A percentile compares a stretch with the other conserved stretches of the same genome.
phyloP scores from a whole-genome alignment of 2,797 vertebrate species.

The Orestias chungarensis region DNA sequence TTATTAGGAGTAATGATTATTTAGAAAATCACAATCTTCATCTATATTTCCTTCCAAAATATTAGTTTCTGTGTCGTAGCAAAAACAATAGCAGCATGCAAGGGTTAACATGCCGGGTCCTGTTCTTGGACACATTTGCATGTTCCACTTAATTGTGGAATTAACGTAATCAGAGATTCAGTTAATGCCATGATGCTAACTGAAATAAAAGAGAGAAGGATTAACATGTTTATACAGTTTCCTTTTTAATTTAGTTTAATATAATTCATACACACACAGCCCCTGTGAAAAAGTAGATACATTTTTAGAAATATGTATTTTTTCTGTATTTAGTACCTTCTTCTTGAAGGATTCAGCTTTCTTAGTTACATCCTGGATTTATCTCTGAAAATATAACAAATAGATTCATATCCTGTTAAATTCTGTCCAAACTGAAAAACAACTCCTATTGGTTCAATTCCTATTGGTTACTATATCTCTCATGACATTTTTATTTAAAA shows the following conservation, averaged over 20 bases:
- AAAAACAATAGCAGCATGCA: not conserved
- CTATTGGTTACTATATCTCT: too few relatives aligned
- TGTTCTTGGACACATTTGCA: conserved; percentile 52
- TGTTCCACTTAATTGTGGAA: too few relatives aligned
- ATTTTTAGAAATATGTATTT: too few relatives aligned
- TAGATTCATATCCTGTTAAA: not conserved
- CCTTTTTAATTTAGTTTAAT: too few relatives aligned
- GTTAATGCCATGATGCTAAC: not conserved
- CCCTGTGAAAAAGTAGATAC: too few relatives aligned
- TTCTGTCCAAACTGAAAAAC: not conserved
- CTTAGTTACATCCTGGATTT: too few relatives aligned
- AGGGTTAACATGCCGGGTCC: conserved; percentile 43
- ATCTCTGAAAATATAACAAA: not conserved
- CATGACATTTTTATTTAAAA: too few relatives aligned
- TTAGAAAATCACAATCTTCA: not conserved
- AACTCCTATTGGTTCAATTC: too few relatives aligned
- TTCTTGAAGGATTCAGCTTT: too few relatives aligned
- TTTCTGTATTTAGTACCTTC: too few relatives aligned
- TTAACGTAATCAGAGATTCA: not conserved
- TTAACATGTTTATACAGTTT: too few relatives aligned
- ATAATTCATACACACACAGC: too few relatives aligned
- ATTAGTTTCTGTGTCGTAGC: not conserved
- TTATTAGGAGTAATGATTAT: not conserved
- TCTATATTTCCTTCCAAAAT: not conserved
- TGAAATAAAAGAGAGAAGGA: not conserved